phyloP scores from a whole-genome alignment of 1,140 invertebrate genomes.

The Euura saliciscinereae region DNA sequence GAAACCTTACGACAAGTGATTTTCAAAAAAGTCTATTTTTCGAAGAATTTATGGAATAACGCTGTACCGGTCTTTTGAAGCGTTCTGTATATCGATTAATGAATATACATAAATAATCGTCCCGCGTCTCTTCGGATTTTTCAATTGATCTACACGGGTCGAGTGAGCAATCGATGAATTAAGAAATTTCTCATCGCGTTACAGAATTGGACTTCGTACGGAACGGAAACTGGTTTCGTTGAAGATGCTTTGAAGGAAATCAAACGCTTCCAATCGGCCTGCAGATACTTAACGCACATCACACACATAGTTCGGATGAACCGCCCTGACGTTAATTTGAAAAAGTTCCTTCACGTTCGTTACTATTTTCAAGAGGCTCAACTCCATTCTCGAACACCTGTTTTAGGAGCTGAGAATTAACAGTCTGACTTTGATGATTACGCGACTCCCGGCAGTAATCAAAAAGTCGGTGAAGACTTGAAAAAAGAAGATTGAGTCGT shows the following conservation, averaged over 20 bases:
- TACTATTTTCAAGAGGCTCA: neutral
- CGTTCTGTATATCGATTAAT: too few relatives aligned
- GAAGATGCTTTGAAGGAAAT: slow-evolving; percentile 5
- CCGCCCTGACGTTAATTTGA: slow-evolving; percentile 5
- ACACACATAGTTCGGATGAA: neutral
- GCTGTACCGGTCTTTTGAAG: too few relatives aligned
- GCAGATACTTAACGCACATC: neutral
- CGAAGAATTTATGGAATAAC: too few relatives aligned
- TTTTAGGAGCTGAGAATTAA: neutral
- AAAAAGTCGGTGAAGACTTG: neutral
- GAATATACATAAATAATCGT: neutral
- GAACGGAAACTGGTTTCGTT: neutral
- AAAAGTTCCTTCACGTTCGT: neutral
- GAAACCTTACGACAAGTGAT: too few relatives aligned
- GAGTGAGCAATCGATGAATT: neutral
- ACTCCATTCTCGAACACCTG: neutral
- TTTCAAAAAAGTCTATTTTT: too few relatives aligned
- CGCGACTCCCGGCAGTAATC: too few relatives aligned
- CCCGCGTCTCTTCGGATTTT: neutral
- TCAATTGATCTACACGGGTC: neutral
- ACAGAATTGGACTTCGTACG: neutral
- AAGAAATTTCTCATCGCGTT: neutral
- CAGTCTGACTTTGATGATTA: neutral
- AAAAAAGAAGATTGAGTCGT: neutral
- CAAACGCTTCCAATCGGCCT: neutral